Evolutionary conservation across 2,888 invertebrate species (phyloP).

Genomic region (Rotaria sp.): DNA sequence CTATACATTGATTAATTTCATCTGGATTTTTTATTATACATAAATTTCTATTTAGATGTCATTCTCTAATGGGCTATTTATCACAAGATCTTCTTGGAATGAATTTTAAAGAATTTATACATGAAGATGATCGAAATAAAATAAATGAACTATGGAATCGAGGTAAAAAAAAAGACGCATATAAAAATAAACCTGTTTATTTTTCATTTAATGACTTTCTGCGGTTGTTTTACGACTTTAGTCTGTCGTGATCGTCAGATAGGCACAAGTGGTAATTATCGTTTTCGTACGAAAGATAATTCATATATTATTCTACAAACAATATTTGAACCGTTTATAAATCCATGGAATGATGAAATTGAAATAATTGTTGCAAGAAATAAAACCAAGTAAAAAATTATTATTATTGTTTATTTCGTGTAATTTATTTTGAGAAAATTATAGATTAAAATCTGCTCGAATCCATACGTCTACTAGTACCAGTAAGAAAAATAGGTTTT

Average conservation of each 20-base stretch:
- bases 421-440: neutral
- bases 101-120: neutral
- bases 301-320: conserved; percentile 31
- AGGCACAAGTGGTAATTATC: conserved; percentile 16
- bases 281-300: conserved; percentile 33
- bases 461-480: neutral
- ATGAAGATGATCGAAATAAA: neutral
- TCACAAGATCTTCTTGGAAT: neutral
- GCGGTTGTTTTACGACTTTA: neutral
- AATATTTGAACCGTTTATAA: conserved; percentile 31
- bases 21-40: too few relatives aligned
- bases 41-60: neutral
- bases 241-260: neutral
- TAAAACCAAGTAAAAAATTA: neutral
- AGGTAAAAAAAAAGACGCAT: neutral
- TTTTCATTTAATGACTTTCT: too few relatives aligned
- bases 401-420: too few relatives aligned
- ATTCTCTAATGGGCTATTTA: neutral
- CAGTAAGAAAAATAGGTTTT: neutral
- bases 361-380: conserved; percentile 36
- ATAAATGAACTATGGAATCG: neutral
- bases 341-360: conserved; percentile 37
- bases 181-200: neutral
- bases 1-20: too few relatives aligned
- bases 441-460: neutral